A percentile compares a stretch with the other conserved stretches of the same genome.
phyloP scores from a whole-genome alignment of 2,113 vertebrate species.

The Pachyramphus minor region DNA sequence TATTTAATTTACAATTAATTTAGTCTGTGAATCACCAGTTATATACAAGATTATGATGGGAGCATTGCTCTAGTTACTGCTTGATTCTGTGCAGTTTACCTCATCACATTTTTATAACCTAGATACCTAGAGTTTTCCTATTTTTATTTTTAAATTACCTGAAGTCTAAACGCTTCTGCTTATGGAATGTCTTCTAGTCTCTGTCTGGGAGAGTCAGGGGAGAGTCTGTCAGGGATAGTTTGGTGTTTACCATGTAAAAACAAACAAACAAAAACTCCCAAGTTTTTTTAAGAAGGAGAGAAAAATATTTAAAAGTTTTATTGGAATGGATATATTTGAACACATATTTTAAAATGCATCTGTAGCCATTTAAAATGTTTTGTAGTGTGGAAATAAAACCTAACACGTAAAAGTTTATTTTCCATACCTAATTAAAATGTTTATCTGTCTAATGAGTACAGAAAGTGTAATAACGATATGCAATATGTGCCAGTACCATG shows the following conservation, averaged over 20 bases:
- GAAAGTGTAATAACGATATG: background rate
- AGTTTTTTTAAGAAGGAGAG: background rate
- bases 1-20: background rate
- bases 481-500: background rate
- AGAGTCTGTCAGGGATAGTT: background rate
- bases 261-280: background rate
- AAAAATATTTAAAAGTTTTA: background rate
- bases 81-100: background rate
- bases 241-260: background rate
- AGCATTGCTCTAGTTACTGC: background rate
- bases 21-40: background rate
- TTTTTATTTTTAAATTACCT: background rate
- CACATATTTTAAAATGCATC: background rate
- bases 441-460: background rate
- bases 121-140: background rate
- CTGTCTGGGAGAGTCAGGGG: background rate
- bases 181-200: rapidly evolving
- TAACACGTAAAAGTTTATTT: background rate
- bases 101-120: background rate
- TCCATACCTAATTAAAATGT: background rate
- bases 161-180: background rate
- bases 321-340: background rate
- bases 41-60: background rate
- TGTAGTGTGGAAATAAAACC: background rate
- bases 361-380: background rate